Base-by-base conservation (phyloP, 2,888 invertebrate genomes). In the Nudaria mundana region DNA sequence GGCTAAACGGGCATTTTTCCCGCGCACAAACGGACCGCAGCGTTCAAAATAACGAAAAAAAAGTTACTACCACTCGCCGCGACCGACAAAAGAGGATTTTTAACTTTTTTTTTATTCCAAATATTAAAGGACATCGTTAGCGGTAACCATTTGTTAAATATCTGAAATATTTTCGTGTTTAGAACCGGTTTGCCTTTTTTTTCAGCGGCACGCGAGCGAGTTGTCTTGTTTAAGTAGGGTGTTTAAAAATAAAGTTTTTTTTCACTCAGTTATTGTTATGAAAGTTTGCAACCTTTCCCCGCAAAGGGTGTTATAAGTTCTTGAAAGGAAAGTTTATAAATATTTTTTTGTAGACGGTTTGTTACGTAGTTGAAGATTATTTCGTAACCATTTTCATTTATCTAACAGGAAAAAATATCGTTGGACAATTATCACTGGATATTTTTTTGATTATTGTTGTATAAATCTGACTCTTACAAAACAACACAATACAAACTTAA, bases 91-190 rank as follows among this genome's bases (percentile, higher is more conserved):
- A 76, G 81, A 61, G 76, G 63, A 66, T 72, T 77, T 79, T 81
- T 76, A 80, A n/a, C n/a, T n/a, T n/a, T 76, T 84, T 81, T 82
- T 82, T 81, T 83, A 82, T 82, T 81, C 74, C 69, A 74, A 80
- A 85, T 84, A 84, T 84, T 81, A 83, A 79, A 74, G 72, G 82
- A 83, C 82, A 75, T 84, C 84, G 85, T 85, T 86, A 85, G 85
- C 80, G 85, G 84, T 85, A 76, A 75, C 60, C 81, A 78, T 85
- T 86, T 74, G 84, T 79, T 81, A 80, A 84, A 85, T 87, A 86
- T 86, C 80, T 73, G 72, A 77, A 83, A 86, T 86, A 81, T 81
- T 85, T 73, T 80, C 75, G 51, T 48, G 60, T 59, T 67, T 63
- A 67, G 52, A 43, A 52, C 51, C 60, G 58, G 54, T 62, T 66